phyloP scores from a whole-genome alignment of 2,113 vertebrate genomes.

The Mormyrus lacerda region DNA sequence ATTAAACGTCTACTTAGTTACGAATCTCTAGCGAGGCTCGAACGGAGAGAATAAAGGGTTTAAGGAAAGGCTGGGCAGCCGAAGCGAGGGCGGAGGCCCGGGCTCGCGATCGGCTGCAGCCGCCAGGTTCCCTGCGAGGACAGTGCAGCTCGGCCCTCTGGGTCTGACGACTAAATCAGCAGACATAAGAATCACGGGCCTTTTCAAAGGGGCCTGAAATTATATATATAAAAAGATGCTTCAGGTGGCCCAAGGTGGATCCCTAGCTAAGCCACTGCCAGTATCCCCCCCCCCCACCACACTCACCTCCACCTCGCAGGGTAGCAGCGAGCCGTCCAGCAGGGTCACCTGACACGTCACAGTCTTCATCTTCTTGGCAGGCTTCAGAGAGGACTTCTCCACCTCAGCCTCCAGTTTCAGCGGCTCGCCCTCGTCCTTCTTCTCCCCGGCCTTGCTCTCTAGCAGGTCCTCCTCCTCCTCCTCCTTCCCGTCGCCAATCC shows the following conservation, averaged over 20 bases:
- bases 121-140: background rate
- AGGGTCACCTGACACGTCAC: conserved; percentile 78
- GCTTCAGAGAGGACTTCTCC: conserved; percentile 61
- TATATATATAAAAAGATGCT: background rate
- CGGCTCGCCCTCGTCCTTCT: conserved; percentile 64
- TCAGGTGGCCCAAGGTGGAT: background rate
- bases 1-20: background rate
- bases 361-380: conserved; percentile 82
- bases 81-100: background rate
- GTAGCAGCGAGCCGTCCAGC: conserved; percentile 79
- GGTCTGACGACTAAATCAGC: background rate
- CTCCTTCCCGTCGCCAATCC: conserved; percentile 45
- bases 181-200: background rate
- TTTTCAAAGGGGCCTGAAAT: background rate
- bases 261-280: background rate
- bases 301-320: conserved; percentile 87
- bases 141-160: background rate
- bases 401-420: conserved; percentile 53
- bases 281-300: background rate
- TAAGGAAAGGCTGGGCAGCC: background rate
- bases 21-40: background rate
- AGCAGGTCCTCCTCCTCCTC: conserved; percentile 48
- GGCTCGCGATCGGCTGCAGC: background rate
- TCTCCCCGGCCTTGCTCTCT: conserved; percentile 59
- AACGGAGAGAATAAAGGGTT: background rate